Evolutionary conservation across 2,113 vertebrate genomes (phyloP), one percentile per base, ranked within the genome.

Genomic region (Ptilonorhynchus violaceus): DNA sequence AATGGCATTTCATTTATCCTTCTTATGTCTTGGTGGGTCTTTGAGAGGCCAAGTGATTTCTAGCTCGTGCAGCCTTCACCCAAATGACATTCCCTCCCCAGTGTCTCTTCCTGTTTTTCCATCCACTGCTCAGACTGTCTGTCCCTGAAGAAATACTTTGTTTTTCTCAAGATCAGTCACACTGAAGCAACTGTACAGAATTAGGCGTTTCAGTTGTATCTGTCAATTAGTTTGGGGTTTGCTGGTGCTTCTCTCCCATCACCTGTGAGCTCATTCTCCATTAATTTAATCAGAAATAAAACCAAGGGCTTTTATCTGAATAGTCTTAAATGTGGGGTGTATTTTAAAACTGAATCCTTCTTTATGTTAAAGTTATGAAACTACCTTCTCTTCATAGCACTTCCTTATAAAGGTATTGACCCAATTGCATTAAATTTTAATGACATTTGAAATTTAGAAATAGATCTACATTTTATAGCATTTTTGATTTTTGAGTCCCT

Each of bases 101-200:
- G 83, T 39, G 81, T 89, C 85, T 96, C 77, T 93, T 97, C 92
- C 82, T 92, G 75, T 89, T 96, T 93, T 97, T 95, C 85, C 72
- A 64, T 94, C 84, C 90, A 46, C 92, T 85, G 53, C 64, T 97
- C 78, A 97, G 80, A 97, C 88, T 52, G 20, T 96, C 80, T 85
- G 69, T 88, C 89, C 86, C 85, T 17, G 62, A 81, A 96, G 87
- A 86, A 81, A 53, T 56, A 15, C 41, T 85, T 93, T 76, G 53
- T 93, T 89, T 31, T 68, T 83, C 93, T 77, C 68, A 44, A 87
- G 58, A 81, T 75, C 24, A 27, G 39, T 89, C 13, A 6, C 49
- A 44, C 22, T 60, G 31, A 88, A 88, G 66, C 41, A 77, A 31
- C 41, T 70, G 52, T 39, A 59, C 33, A 53, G 39, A 87, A 81